phyloP scores from a whole-genome alignment of 2,888 invertebrate genomes.

The Onchidella celtica region DNA sequence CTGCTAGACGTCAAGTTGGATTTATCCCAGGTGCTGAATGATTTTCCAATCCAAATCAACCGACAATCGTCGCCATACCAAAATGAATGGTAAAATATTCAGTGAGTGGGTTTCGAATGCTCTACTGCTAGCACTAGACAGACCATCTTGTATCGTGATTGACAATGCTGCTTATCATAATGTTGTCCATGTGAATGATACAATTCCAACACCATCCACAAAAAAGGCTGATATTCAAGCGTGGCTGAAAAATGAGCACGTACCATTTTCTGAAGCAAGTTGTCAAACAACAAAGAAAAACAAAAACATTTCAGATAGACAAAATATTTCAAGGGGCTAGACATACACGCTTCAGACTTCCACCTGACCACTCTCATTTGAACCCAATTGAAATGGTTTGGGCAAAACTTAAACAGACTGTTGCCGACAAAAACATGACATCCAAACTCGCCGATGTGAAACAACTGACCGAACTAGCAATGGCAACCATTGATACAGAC shows the following conservation, averaged over 20 bases:
- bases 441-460: no score
- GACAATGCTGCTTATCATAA: background rate
- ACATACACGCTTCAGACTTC: background rate
- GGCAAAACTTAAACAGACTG: no score
- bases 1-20: no score
- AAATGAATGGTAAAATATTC: background rate
- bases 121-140: background rate
- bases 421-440: no score
- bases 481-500: no score
- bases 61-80: background rate
- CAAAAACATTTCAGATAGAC: background rate
- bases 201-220: background rate
- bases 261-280: background rate
- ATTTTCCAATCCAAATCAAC: background rate
- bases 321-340: background rate
- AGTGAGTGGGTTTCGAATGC: background rate
- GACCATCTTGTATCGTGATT: background rate
- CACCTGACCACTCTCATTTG: background rate
- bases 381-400: background rate
- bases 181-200: background rate
- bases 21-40: no score
- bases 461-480: no score
- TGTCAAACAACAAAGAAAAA: background rate
- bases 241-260: background rate
- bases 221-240: background rate